phyloP scores from a whole-genome alignment of 2,888 invertebrate species.

The Oxyscelio sp. region DNA sequence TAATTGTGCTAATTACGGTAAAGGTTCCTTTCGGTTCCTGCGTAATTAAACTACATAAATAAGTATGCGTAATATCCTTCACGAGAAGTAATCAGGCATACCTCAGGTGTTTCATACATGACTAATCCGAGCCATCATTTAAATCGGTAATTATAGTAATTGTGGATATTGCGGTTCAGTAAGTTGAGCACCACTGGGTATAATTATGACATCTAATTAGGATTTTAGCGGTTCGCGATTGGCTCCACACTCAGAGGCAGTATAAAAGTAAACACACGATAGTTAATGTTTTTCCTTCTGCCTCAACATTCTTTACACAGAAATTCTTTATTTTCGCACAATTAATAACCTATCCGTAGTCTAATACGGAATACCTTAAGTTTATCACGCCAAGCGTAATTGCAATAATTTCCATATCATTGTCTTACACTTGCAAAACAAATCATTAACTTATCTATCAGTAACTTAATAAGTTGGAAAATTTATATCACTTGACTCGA shows the following conservation, averaged over 20 bases:
- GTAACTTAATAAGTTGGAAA: not conserved
- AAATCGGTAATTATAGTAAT: slow-evolving; percentile 40
- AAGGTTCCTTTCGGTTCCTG: not conserved
- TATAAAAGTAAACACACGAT: too few species aligned
- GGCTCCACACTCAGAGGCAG: too few species aligned
- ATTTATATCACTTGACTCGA: not conserved
- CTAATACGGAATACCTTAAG: too few species aligned
- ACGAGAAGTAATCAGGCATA: slow-evolving; percentile 4
- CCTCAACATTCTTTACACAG: slow-evolving; percentile 66
- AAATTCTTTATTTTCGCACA: slow-evolving; percentile 83
- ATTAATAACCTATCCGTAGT: slow-evolving; percentile 4
- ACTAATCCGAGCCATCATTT: slow-evolving; percentile 13
- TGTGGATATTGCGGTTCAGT: not conserved
- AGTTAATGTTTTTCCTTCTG: slow-evolving; percentile 77
- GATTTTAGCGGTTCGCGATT: slow-evolving; percentile 86
- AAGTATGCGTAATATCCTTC: slow-evolving; percentile 23
- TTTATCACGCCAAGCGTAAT: too few species aligned
- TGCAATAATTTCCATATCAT: too few species aligned
- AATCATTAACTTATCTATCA: too few species aligned
- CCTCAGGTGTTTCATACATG: slow-evolving; percentile 19
- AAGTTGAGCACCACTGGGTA: slow-evolving; percentile 84
- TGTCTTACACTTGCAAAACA: too few species aligned
- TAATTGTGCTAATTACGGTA: slow-evolving; percentile 11
- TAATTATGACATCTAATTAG: slow-evolving; percentile 88
- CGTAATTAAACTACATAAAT: slow-evolving; percentile 24